These are phyloP conservation scores for Tarsius wallacei DNA, from an alignment of 2,797 vertebrate species.

Conservation along the genomic window DNA sequence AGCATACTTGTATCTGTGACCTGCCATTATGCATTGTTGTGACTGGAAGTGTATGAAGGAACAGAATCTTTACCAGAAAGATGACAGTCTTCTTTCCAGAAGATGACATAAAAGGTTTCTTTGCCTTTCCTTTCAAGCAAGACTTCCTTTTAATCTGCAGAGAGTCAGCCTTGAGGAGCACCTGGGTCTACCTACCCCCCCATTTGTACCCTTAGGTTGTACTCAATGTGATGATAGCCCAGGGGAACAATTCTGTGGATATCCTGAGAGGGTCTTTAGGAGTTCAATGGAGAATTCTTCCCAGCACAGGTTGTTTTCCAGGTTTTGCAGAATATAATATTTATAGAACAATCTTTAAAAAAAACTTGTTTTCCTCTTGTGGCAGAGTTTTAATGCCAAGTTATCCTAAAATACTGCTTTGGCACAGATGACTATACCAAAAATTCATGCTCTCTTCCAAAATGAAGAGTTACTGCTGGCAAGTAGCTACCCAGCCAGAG, in stretches of 20 bases:
- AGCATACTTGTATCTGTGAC: not conserved
- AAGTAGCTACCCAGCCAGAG: not conserved
- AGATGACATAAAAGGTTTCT: not conserved
- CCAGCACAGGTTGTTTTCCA: not conserved
- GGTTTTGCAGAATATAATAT: not conserved
- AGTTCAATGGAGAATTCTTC: not conserved
- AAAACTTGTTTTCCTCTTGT: conserved; percentile 7
- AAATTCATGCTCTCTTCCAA: not conserved
- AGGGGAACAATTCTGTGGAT: too few species aligned
- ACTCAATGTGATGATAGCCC: too few species aligned
- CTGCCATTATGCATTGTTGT: not conserved
- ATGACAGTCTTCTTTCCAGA: not conserved
- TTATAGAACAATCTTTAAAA: not conserved
- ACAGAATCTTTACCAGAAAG: not conserved
- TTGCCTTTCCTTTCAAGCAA: not conserved
- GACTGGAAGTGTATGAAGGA: not conserved
- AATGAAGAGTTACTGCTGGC: not conserved
- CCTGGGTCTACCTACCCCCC: not conserved
- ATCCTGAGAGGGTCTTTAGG: not conserved
- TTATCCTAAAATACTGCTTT: not conserved
- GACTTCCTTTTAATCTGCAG: not conserved
- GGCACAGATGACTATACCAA: not conserved
- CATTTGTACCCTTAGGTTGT: not conserved
- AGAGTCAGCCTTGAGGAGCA: not conserved
- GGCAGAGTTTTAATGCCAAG: not conserved